Base-by-base conservation (phyloP, 2,888 invertebrate genomes). In the Nemotelus pantherinus region DNA sequence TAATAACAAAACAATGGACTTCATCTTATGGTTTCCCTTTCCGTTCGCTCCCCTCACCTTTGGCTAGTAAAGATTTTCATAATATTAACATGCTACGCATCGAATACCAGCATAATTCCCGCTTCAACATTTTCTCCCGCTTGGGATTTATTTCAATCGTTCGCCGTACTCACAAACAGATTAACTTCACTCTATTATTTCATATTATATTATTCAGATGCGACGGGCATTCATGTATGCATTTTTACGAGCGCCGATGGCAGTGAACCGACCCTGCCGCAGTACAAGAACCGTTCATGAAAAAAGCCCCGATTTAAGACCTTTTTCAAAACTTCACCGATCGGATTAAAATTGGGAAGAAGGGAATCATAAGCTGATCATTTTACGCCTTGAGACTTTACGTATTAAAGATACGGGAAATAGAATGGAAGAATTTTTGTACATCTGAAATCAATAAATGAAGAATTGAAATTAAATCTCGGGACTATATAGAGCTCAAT, bases 181-280 rank as follows among this genome's bases (percentile, higher is more conserved):
- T 58, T n/a, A 58, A 25, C 58, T n/a, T n/a, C 58, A 58, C 58
- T 58, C 58, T 25, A 58, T 58, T 58, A 58, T 58, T 58, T 4
- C 9, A 58, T n/a, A 25, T 25, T 25, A 58, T 58, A 7, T 25
- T 58, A 58, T 58, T 58, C 25, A 58, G 25, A 58, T 58, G 25
- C 25, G 25, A 25, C 25, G 25, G 25, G 25, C 25, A 25, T 25
- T 25, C 25, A 25, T 25, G 25, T 25, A 25, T 25, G 25, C 25
- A 25, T 25, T 25, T 25, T 25, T n/a, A 58, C 9, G 58, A 58
- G 58, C 58, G 58, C 25, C 1, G 25, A 25, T 25, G 25, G 25
- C 25, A 25, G 25, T 25, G 50, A 5, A 7, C 50, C 50, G 50
- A 50, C 50, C 1, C 50, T 9, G 50, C 9, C 9, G 1, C 1